Evolutionary conservation across 2,113 vertebrate species (phyloP).

Genomic region (Apus apus): DNA sequence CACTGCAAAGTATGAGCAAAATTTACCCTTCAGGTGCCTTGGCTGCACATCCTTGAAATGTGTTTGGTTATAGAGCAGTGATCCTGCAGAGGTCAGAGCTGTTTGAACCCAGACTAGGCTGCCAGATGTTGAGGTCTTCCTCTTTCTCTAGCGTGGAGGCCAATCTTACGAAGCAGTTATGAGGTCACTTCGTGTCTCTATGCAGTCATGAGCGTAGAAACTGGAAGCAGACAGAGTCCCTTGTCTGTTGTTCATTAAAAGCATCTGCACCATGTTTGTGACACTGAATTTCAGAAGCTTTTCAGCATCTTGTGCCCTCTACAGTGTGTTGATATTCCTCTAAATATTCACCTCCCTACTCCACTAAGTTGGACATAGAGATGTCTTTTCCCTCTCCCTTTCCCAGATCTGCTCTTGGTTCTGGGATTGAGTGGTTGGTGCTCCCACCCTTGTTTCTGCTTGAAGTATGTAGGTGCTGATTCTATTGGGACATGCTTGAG

Average conservation of each 20-base stretch:
- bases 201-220: not conserved
- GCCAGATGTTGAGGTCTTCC: not conserved
- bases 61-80: not conserved
- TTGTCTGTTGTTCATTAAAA: not conserved
- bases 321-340: not conserved
- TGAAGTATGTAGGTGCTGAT: not conserved
- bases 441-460: not conserved
- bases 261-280: accelerated
- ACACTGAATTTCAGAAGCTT: not conserved
- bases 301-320: not conserved
- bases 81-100: not conserved
- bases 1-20: not conserved
- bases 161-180: not conserved
- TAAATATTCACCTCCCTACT: not conserved
- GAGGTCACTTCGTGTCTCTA: not conserved
- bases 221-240: not conserved
- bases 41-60: not conserved
- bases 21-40: not conserved
- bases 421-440: not conserved
- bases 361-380: accelerated
- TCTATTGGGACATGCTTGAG: not conserved
- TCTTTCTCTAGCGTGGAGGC: not conserved
- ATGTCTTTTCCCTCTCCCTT: not conserved
- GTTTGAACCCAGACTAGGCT: not conserved
- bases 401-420: not conserved